Base-by-base conservation (phyloP, 2,888 invertebrate species). In the Cryptophagus acutangulus region DNA sequence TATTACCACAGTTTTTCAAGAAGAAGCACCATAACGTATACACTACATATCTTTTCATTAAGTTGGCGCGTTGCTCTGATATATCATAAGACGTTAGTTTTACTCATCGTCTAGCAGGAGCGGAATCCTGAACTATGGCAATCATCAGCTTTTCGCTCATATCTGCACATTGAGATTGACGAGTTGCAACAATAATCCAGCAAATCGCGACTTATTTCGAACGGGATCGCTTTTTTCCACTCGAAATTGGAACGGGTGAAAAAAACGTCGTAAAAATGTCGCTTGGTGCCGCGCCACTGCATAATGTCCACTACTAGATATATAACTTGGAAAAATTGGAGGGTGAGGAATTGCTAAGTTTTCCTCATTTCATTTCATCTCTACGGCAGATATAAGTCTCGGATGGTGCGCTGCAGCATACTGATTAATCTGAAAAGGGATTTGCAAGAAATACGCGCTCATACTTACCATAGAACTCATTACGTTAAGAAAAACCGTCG, bases 351-450 rank as follows among this genome's bases (percentile, higher is more conserved):
- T 67, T 68, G 65, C 66, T 68, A 68, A 68, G 67, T 68, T 68
- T 68, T 66, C 67, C 66, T 68, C 66, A 67, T 68, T 68, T 67
- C 67, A 65, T 67, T 67, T 66, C 65, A 66, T 66, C 65, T 67
- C 62, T 61, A 65, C 63, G 65, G 62, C 61, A 63, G 66, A 66
- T 66, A 67, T 65, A 66, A 66, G 66, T 65, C 64, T 63, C 59
- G 57, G 57, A 58, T 51, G 52, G 61, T 58, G 57, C 63, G 56
- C 59, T 55, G 55, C 61, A 62, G 67, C 66, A 67, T 67, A 67
- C 66, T 66, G 66, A 67, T 67, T 66, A 66, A 66, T 67, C 65
- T 61, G 46, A 48, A 55, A 54, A 55, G 57, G 62, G 61, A 60
- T 61, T 63, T 61, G 62, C 61, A 62, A 61, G 59, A 53, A 54